Evolutionary conservation across 64 coral and sea anemone genomes (phyloP).

Genomic region (Montipora efflorescens): DNA sequence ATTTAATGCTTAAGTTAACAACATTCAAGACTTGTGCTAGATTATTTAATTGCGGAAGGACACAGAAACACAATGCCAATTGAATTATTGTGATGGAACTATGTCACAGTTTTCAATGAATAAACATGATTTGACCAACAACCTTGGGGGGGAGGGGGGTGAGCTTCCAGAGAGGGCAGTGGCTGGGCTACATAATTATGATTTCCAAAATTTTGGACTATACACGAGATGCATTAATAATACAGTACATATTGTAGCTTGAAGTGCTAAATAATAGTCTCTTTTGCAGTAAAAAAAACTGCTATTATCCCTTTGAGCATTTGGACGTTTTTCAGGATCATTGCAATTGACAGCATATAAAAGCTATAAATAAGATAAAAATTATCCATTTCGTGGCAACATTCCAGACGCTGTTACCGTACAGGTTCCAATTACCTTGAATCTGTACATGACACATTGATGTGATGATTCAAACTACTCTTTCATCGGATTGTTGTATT

Average conservation of each 20-base stretch:
- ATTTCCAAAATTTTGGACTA: conserved; percentile 8
- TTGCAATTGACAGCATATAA: conserved; percentile 43
- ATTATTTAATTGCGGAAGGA: too few relatives aligned
- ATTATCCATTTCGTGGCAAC: not conserved
- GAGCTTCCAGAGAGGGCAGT: too few relatives aligned
- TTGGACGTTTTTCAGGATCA: conserved; percentile 9
- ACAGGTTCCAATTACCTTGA: not conserved
- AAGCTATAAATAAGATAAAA: conserved; percentile 83
- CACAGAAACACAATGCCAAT: too few relatives aligned
- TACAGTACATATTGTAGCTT: not conserved
- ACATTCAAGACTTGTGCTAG: not conserved
- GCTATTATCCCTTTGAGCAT: not conserved
- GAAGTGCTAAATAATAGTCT: not conserved
- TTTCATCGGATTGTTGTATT: not conserved
- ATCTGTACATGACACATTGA: not conserved
- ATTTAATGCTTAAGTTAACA: conserved; percentile 9
- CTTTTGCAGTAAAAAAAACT: not conserved
- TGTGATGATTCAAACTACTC: not conserved
- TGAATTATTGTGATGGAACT: too few relatives aligned
- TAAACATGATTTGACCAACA: too few relatives aligned
- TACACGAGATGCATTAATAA: not conserved
- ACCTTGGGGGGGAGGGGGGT: too few relatives aligned
- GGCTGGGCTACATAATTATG: too few relatives aligned
- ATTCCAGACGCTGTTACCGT: not conserved
- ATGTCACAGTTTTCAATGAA: too few relatives aligned